These are phyloP conservation scores for Nudaria mundana DNA, from an alignment of 2,888 invertebrate species.

Conservation along the genomic window DNA sequence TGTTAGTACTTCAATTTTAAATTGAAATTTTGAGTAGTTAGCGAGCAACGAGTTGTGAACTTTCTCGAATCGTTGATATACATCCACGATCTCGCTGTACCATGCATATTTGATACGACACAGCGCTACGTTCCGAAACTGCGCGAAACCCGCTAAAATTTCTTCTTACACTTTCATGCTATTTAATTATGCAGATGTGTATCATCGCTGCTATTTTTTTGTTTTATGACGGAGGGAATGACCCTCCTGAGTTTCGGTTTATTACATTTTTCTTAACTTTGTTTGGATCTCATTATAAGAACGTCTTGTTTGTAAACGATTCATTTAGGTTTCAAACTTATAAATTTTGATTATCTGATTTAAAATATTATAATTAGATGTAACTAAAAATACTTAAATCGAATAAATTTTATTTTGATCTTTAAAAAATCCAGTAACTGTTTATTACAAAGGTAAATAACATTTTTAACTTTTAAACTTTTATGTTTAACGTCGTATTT, in stretches of 20 bases:
- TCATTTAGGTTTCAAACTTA: no score
- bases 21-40: constrained; percentile 43
- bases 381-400: no score
- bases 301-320: not conserved
- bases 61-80: constrained; percentile 44
- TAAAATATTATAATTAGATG: no score
- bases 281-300: constrained; percentile 11
- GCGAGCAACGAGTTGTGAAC: constrained; percentile 50
- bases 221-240: constrained; percentile 42
- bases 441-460: no score
- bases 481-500: no score
- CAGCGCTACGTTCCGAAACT: constrained; percentile 20
- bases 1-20: constrained; percentile 16
- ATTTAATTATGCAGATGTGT: constrained; percentile 63
- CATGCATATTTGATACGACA: constrained; percentile 68
- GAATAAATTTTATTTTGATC: no score
- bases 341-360: no score
- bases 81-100: constrained; percentile 48
- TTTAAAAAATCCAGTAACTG: no score
- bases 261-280: constrained; percentile 27
- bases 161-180: constrained; percentile 26
- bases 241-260: constrained; percentile 32
- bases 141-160: constrained; percentile 9
- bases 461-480: no score
- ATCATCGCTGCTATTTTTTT: constrained; percentile 52